Conservation (phyloP, 2,797 vertebrate genomes). For the Catharus ustulatus region DNA sequence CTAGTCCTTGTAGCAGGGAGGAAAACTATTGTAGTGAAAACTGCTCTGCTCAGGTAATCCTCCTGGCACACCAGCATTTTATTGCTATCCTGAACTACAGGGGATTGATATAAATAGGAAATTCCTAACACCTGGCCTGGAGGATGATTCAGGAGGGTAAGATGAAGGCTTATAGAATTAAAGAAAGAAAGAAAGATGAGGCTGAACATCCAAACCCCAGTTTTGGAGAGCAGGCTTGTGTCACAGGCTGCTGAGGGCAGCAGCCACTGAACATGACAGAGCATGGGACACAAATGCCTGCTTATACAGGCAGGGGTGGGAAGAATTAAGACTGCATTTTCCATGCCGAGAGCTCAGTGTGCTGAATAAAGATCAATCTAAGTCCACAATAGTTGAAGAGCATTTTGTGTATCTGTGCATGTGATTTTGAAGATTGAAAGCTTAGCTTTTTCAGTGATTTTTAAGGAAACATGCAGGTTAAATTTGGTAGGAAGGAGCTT, state of each 20-base stretch:
- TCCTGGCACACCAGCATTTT: background rate
- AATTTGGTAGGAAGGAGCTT: background rate
- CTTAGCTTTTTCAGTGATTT: background rate
- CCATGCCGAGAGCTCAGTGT: background rate
- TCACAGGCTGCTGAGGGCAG: background rate
- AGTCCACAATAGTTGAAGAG: background rate
- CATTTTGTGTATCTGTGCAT: background rate
- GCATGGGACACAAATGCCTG: background rate
- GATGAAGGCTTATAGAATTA: background rate
- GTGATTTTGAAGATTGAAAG: background rate
- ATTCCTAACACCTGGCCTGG: background rate
- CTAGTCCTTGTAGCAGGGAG: background rate
- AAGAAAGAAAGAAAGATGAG: background rate
- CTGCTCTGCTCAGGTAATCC: background rate
- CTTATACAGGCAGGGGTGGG: background rate
- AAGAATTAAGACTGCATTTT: background rate
- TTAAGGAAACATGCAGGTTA: background rate
- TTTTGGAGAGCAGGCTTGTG: background rate
- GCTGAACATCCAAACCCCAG: background rate
- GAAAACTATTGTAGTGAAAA: background rate
- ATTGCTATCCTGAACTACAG: background rate
- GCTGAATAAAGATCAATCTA: background rate
- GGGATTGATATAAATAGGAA: background rate
- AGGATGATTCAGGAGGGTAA: background rate
- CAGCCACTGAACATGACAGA: rapidly evolving